phyloP scores from a whole-genome alignment of 2,888 invertebrate species.

The Danaus chrysippus region DNA sequence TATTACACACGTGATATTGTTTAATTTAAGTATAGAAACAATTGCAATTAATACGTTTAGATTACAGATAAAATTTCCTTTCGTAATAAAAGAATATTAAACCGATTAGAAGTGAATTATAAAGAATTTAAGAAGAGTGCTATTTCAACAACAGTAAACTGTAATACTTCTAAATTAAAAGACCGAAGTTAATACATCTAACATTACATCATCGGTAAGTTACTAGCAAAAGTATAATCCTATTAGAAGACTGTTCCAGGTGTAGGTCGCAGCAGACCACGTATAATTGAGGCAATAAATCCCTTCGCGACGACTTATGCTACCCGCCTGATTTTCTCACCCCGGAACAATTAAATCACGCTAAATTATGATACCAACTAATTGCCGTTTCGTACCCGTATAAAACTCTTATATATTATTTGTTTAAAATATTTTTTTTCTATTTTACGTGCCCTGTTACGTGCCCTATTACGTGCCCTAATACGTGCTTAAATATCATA shows the following conservation, averaged over 20 bases:
- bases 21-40: too few relatives aligned
- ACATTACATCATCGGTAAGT: constrained; percentile 42
- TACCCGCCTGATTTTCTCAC: constrained; percentile 46
- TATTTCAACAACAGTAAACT: too few relatives aligned
- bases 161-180: neutral
- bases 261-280: constrained; percentile 54
- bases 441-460: too few relatives aligned
- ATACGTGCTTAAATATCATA: too few relatives aligned
- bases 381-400: constrained; percentile 41
- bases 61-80: too few relatives aligned
- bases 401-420: too few relatives aligned
- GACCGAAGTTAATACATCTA: constrained; percentile 36
- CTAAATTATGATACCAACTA: constrained; percentile 62
- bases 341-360: constrained; percentile 72
- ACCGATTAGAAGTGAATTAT: neutral
- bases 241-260: constrained; percentile 51
- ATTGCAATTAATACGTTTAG: too few relatives aligned
- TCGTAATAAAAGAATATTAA: too few relatives aligned
- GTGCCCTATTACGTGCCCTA: too few relatives aligned
- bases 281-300: constrained; percentile 75
- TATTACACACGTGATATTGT: too few relatives aligned
- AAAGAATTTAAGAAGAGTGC: neutral
- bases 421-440: too few relatives aligned
- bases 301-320: constrained; percentile 57
- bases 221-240: constrained; percentile 46